Evolutionary conservation across 2,113 vertebrate genomes (phyloP).

Genomic region (Mastomys coucha): DNA sequence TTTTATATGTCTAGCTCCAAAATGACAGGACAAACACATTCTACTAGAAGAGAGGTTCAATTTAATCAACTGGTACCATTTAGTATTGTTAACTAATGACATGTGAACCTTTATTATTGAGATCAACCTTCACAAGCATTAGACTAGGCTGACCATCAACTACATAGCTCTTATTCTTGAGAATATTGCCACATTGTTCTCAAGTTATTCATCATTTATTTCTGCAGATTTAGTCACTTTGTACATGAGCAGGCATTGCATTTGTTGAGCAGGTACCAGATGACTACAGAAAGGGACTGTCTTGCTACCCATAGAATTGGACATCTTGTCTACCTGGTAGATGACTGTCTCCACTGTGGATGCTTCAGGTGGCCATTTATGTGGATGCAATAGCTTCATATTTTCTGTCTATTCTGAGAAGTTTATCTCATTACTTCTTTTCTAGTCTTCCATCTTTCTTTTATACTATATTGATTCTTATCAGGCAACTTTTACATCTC

Average conservation of each 20-base stretch:
- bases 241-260: not conserved
- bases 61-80: not conserved
- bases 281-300: not conserved
- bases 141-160: not conserved
- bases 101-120: not conserved
- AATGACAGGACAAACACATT: not conserved
- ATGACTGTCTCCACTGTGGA: not conserved
- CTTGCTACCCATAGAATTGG: not conserved
- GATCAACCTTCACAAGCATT: not conserved
- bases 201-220: not conserved
- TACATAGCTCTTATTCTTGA: not conserved
- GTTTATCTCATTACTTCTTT: not conserved
- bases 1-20: not conserved
- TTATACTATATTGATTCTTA: not conserved
- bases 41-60: not conserved
- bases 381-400: not conserved
- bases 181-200: not conserved
- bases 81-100: not conserved
- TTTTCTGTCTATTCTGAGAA: not conserved
- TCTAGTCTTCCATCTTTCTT: not conserved
- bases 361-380: not conserved
- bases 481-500: not conserved
- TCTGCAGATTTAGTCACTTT: not conserved
- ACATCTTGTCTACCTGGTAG: not conserved
- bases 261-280: not conserved